Base-by-base conservation (phyloP, 2,113 vertebrate species). In the Lophochroa leadbeateri region DNA sequence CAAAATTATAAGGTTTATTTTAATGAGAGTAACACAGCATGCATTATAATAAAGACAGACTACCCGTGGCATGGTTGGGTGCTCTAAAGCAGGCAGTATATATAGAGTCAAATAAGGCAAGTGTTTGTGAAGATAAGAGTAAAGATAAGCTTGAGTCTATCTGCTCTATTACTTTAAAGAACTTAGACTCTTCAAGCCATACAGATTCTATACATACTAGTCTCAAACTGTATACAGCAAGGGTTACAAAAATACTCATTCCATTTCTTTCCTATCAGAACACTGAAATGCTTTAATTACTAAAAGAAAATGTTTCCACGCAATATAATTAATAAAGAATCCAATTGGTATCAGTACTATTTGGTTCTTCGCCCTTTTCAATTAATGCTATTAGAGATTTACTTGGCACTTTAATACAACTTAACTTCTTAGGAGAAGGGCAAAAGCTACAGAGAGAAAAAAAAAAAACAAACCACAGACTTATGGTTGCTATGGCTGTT, bases 31-130 rank as follows among this genome's bases (percentile, higher is more conserved):
- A 65, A 69, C 21, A 61, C 21, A 27, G 10, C 28, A 77, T 24
- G 14, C n/a, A 46, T 50, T 61, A 20, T 57, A 80, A 77, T 61
- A 91, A 74, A 84, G 78, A 11, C 10, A 92, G 37, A 55, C 20
- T 41, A 11, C 13, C 65, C 18, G 2, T 57, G 47, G 24, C 0
- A 0, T 60, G 17, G 29, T 9, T 79, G 37, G 23, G 14, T 71
- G 37, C 18, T 78, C 10, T 52, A 65, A 74, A 44, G 29, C 10
- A 85, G 60, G 28, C 19, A 89, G 27, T 2, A 6, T 55, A 28
- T 5, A 17, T 15, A 55, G 33, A 85, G n/a, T 74, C 46, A 61
- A 84, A 84, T n/a, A 76, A 77, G 4, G 13, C 7, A 90, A 43
- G 53, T 68, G 64, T 53, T 64, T 57, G 4, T 7, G 17, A 58